These are phyloP conservation scores for Dinoponera quadriceps DNA, from an alignment of 1,140 invertebrate species.

Conservation along the genomic window DNA sequence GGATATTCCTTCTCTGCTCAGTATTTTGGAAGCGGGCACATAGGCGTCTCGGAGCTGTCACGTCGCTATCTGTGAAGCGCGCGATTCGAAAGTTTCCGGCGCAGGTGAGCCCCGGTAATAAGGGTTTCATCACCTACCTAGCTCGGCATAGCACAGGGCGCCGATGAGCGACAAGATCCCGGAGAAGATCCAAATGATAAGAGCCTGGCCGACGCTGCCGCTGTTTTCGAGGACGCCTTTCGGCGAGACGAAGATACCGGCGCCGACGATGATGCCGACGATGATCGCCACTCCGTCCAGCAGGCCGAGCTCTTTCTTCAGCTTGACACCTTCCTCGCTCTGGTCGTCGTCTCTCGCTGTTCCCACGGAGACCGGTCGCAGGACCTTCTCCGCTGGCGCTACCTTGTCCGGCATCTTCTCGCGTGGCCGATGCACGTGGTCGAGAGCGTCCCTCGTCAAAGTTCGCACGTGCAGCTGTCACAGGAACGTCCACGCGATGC, in stretches of 20 bases:
- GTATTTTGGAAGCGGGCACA: background rate
- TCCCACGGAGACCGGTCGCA: background rate
- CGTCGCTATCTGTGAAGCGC: background rate
- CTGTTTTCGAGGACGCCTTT: conserved; percentile 96
- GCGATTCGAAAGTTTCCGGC: conserved; percentile 29
- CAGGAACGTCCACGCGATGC: conserved; percentile 6
- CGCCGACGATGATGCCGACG: conserved; percentile 95
- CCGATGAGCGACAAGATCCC: conserved; percentile 95
- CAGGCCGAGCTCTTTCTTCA: conserved; percentile 93
- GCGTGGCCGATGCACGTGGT: background rate
- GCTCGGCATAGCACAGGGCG: conserved; percentile 97
- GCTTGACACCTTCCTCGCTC: conserved; percentile 85
- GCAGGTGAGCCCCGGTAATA: too few relatives aligned
- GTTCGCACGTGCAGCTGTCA: background rate
- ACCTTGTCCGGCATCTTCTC: conserved; percentile 69
- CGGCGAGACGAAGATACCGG: conserved; percentile 98
- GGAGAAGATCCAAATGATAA: conserved; percentile 95
- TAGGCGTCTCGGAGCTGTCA: background rate
- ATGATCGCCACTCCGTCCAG: conserved; percentile 95
- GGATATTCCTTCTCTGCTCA: background rate
- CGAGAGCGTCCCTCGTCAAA: background rate
- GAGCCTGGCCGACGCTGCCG: conserved; percentile 94
- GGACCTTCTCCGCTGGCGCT: conserved; percentile 67
- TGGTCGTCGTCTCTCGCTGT: conserved; percentile 74
- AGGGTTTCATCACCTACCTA: conserved; percentile 89